A percentile compares a stretch with the other conserved stretches of the same genome.
Conservation (phyloP, 1,140 invertebrate genomes). For the Mercenaria mercenaria region DNA sequence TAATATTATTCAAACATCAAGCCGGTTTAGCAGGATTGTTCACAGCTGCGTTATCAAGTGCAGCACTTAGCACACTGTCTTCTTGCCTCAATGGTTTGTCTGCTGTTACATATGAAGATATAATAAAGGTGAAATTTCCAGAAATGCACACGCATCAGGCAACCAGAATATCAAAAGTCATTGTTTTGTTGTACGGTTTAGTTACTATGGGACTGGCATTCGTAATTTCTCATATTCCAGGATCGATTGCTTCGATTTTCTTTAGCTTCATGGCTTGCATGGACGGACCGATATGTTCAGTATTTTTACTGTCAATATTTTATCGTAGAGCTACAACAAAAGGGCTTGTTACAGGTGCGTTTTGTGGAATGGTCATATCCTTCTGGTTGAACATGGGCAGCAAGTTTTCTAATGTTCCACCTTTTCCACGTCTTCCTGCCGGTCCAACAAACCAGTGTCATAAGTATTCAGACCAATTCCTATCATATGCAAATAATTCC, state of each 20-base stretch:
- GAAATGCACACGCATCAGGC: not conserved
- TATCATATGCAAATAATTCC: too few species aligned
- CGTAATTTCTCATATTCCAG: not conserved
- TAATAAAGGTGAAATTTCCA: too few species aligned
- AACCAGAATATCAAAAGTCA: slow-evolving; percentile 11
- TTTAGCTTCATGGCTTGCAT: not conserved
- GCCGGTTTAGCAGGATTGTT: slow-evolving; percentile 45
- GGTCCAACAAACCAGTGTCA: slow-evolving; percentile 17
- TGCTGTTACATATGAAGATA: too few species aligned
- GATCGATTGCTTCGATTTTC: not conserved
- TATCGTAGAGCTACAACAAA: slow-evolving; percentile 19
- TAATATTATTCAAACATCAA: slow-evolving; percentile 17
- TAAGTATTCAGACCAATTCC: not conserved
- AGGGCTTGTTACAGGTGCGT: not conserved
- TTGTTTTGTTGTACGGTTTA: not conserved
- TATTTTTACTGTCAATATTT: slow-evolving; percentile 24
- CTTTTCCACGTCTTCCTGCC: not conserved
- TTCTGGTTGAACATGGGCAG: slow-evolving; percentile 38
- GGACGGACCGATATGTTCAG: slow-evolving; percentile 13
- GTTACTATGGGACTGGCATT: slow-evolving; percentile 22
- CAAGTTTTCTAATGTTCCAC: not conserved
- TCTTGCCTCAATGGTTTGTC: slow-evolving; percentile 42
- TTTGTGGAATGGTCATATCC: not conserved
- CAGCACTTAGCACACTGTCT: slow-evolving; percentile 51
- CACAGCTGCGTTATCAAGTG: slow-evolving; percentile 41